phyloP scores from a whole-genome alignment of 2,888 invertebrate species.

The Archips crataeganus region DNA sequence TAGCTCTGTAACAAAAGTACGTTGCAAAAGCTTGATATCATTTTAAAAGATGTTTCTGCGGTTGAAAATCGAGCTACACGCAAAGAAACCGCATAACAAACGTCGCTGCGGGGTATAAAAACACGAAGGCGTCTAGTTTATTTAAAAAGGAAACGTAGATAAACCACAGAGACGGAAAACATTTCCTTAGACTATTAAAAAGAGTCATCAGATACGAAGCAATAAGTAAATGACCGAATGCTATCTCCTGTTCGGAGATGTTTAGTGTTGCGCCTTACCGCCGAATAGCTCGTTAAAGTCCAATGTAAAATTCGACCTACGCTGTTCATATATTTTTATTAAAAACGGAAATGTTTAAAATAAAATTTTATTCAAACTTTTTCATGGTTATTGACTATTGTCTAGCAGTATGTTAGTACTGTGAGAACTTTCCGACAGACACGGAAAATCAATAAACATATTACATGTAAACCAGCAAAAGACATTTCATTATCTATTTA shows the following conservation, averaged over 20 bases:
- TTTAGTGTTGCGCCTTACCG: slow-evolving; percentile 18
- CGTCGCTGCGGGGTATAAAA: slow-evolving; percentile 42
- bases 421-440: neutral
- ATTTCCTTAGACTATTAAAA: slow-evolving; percentile 66
- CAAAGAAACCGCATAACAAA: slow-evolving; percentile 30
- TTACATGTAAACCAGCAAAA: no score
- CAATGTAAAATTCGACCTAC: neutral
- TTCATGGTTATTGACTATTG: neutral
- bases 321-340: slow-evolving; percentile 5
- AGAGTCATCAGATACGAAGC: slow-evolving; percentile 67
- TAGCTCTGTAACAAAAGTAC: neutral
- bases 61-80: slow-evolving; percentile 17
- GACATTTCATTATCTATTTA: no score
- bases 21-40: neutral
- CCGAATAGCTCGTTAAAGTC: neutral
- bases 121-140: slow-evolving; percentile 49
- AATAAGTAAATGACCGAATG: slow-evolving; percentile 75
- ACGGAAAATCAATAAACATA: neutral
- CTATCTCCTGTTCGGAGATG: slow-evolving; percentile 53
- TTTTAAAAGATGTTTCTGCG: slow-evolving; percentile 6
- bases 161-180: slow-evolving; percentile 71
- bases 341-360: neutral
- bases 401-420: neutral
- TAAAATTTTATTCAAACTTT: neutral
- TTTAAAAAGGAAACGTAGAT: slow-evolving; percentile 62